Evolutionary conservation across 2,888 invertebrate species (phyloP).

Genomic region (Cheilosia soror): DNA sequence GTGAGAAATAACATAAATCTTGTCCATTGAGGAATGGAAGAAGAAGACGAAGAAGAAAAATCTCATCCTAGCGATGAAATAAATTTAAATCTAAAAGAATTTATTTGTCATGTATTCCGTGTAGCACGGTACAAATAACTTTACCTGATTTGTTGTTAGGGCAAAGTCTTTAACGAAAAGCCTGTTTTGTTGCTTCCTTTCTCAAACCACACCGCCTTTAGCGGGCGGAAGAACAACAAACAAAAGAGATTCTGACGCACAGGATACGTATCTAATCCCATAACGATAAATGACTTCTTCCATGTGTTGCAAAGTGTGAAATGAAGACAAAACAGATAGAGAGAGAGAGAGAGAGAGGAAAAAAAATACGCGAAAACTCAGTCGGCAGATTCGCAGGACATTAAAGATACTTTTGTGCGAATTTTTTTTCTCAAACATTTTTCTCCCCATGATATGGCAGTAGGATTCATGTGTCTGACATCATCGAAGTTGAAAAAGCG

Average conservation of each 20-base stretch:
- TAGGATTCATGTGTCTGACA: constrained; percentile 37
- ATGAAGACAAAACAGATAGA: constrained; percentile 43
- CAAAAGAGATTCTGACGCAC: constrained; percentile 33
- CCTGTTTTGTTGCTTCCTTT: background rate
- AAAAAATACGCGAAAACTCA: constrained; percentile 42
- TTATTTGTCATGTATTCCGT: constrained; percentile 71
- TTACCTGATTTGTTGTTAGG: constrained; percentile 69
- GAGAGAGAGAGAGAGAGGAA: background rate
- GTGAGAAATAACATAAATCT: constrained; percentile 70
- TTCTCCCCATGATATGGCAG: background rate
- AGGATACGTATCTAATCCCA: constrained; percentile 63
- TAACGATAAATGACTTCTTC: constrained; percentile 69
- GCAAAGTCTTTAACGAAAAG: constrained; percentile 29
- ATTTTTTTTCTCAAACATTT: constrained; percentile 11
- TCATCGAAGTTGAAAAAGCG: constrained; percentile 66
- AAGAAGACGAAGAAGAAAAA: constrained; percentile 20
- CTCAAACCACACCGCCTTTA: background rate
- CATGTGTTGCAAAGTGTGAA: constrained; percentile 68
- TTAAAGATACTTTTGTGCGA: constrained; percentile 45
- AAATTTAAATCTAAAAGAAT: constrained; percentile 73
- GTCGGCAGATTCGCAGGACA: constrained; percentile 53
- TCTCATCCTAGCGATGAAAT: constrained; percentile 55
- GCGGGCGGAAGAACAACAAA: constrained; percentile 12
- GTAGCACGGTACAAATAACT: constrained; percentile 64
- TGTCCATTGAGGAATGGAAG: constrained; percentile 18